These are phyloP conservation scores for Parus major DNA, from an alignment of 2,113 vertebrate genomes.

Conservation along the genomic window DNA sequence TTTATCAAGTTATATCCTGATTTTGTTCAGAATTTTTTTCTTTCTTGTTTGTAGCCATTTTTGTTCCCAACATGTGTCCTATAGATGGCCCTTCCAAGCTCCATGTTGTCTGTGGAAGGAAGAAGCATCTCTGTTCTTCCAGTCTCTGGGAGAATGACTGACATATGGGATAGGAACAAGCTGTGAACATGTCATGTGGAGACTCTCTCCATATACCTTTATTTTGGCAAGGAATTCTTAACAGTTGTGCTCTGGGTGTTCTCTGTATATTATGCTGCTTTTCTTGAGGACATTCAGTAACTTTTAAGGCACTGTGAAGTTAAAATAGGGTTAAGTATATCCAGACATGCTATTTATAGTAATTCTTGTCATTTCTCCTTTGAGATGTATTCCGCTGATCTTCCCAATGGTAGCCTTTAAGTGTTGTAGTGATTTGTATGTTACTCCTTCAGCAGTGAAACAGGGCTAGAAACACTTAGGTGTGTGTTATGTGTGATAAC, in stretches of 20 bases:
- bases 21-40: neutral
- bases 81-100: neutral
- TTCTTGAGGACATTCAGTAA: neutral
- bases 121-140: neutral
- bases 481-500: neutral
- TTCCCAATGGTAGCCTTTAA: neutral
- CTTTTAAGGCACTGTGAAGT: neutral
- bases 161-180: neutral
- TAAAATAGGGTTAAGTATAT: neutral
- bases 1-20: neutral
- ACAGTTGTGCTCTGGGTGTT: neutral
- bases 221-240: neutral
- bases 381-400: neutral
- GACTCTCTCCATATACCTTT: neutral
- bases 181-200: neutral
- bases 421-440: neutral
- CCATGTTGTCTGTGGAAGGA: neutral
- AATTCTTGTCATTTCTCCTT: neutral
- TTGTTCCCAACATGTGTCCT: neutral
- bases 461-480: neutral
- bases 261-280: neutral
- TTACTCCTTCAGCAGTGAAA: neutral
- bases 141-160: fast-evolving
- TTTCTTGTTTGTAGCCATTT: fast-evolving
- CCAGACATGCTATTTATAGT: neutral